Percentiles rank a stretch among this genome's conserved stretches.
These are phyloP conservation scores for Eubasilissa splendida DNA, from an alignment of 2,888 invertebrate genomes.

Conservation along the genomic window DNA sequence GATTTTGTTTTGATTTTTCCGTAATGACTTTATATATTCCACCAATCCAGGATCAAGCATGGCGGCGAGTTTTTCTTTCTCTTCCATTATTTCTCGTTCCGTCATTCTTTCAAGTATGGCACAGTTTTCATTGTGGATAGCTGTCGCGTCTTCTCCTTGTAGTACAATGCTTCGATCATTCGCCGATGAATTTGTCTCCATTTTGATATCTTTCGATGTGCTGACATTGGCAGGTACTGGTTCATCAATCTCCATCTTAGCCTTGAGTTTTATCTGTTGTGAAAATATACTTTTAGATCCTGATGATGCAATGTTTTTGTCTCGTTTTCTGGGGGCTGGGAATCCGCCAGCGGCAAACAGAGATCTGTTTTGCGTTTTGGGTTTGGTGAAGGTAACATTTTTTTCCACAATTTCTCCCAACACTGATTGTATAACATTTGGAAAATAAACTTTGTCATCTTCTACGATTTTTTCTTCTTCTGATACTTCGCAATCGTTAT, in stretches of 20 bases:
- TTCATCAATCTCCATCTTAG: constrained; percentile 64
- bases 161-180: constrained; percentile 69
- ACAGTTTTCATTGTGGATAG: constrained; percentile 85
- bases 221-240: neutral
- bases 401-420: constrained; percentile 75
- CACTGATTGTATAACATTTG: constrained; percentile 67
- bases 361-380: neutral
- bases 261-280: constrained; percentile 65
- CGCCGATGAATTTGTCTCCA: neutral
- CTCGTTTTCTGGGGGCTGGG: constrained; percentile 44
- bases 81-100: constrained; percentile 81
- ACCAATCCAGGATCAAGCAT: constrained; percentile 79
- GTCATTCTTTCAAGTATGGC: constrained; percentile 79
- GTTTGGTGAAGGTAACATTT: constrained; percentile 60
- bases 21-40: constrained; percentile 75
- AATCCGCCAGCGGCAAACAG: constrained; percentile 15
- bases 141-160: constrained; percentile 68
- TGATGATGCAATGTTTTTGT: constrained; percentile 60
- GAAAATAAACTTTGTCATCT: constrained; percentile 69
- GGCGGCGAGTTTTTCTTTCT: constrained; percentile 78
- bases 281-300: constrained; percentile 71
- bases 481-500: constrained; percentile 67
- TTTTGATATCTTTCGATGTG: neutral
- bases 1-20: constrained; percentile 59
- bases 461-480: constrained; percentile 65